A percentile compares a stretch with the other conserved stretches of the same genome.
Evolutionary conservation across 2,113 vertebrate genomes (phyloP).

Genomic region (Barnardius zonarius): DNA sequence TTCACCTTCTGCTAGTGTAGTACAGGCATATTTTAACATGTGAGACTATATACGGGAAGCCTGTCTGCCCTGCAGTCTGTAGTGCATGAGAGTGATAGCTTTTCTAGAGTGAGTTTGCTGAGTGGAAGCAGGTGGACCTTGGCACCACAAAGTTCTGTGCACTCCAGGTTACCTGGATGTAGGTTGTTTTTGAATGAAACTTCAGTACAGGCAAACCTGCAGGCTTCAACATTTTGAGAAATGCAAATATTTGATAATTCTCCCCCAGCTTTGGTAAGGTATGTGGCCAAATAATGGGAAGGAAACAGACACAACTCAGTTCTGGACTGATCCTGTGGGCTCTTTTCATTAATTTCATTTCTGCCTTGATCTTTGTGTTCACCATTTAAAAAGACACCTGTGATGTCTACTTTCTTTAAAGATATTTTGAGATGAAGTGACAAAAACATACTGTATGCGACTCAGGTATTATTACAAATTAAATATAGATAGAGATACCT

Average conservation of each 20-base stretch:
- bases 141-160: not conserved
- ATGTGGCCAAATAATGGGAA: not conserved
- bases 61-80: not conserved
- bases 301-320: not conserved
- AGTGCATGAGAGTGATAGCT: not conserved
- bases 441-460: not conserved
- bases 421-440: not conserved
- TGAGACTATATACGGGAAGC: not conserved
- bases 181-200: not conserved
- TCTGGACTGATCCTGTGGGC: not conserved
- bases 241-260: constrained; percentile 24
- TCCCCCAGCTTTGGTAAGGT: not conserved
- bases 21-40: not conserved
- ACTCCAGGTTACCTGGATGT: not conserved
- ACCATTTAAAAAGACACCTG: not conserved
- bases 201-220: not conserved
- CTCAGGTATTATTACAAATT: not conserved
- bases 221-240: not conserved
- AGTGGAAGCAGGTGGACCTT: not conserved
- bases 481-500: not conserved
- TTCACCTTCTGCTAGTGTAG: not conserved
- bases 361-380: not conserved
- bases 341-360: not conserved
- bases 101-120: not conserved
- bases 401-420: not conserved